Conservation (phyloP, 2,113 vertebrate species). For the Myrmecophaga tridactyla region DNA sequence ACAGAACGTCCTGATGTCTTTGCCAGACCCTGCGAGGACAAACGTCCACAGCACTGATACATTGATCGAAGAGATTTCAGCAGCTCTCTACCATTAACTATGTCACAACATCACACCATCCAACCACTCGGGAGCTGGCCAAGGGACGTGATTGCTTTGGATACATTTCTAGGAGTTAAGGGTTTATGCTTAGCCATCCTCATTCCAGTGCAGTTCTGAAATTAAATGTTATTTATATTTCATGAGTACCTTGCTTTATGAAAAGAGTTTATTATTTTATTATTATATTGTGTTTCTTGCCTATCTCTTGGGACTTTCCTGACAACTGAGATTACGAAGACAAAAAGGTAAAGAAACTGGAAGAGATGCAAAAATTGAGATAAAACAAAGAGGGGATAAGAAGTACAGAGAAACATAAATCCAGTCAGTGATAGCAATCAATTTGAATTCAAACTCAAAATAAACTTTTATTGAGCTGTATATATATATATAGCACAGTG, state of each 20-base stretch:
- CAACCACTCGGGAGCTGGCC: fast-evolving
- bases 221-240: slow-evolving; percentile 5
- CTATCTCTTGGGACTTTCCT: neutral
- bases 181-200: neutral
- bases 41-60: neutral
- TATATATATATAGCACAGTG: neutral
- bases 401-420: neutral
- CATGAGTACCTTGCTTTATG: neutral
- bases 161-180: neutral
- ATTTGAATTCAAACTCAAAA: neutral
- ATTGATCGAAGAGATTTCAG: neutral
- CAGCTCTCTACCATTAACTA: neutral
- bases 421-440: neutral
- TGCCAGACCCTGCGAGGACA: neutral
- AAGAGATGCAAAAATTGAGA: neutral
- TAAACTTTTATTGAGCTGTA: neutral
- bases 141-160: neutral
- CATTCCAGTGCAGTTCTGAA: neutral
- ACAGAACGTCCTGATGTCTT: slow-evolving; percentile 43
- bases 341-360: neutral
- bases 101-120: neutral
- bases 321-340: neutral
- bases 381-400: neutral
- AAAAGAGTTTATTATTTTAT: neutral
- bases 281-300: slow-evolving; percentile 15